Percentiles rank a stretch among this genome's conserved stretches.
Evolutionary conservation across 2,113 vertebrate species (phyloP).

Genomic region (Fulmarus glacialis): DNA sequence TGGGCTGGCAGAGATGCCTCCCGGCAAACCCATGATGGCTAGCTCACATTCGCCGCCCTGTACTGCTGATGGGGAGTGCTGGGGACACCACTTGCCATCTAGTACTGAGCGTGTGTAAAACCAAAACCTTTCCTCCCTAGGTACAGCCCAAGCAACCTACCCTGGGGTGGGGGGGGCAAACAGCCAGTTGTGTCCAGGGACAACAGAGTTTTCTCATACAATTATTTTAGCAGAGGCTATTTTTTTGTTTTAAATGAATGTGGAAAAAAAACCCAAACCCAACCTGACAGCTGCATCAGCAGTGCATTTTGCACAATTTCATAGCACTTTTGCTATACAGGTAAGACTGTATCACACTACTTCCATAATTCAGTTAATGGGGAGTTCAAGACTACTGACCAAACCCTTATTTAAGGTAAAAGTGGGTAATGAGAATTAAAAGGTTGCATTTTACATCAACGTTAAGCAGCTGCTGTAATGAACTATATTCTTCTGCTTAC

Average conservation of each 20-base stretch:
- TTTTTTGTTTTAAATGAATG: not conserved
- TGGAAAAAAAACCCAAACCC: rapidly evolving
- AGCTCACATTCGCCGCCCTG: not conserved
- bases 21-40: rapidly evolving
- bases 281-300: not conserved
- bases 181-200: not conserved
- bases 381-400: not conserved
- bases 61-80: not conserved
- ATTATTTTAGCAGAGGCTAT: not conserved
- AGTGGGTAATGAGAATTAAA: not conserved
- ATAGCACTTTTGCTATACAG: not conserved
- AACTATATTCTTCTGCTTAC: not conserved
- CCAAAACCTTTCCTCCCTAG: not conserved
- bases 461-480: not conserved
- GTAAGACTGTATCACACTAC: not conserved
- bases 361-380: not conserved
- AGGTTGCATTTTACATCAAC: not conserved
- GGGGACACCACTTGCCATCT: not conserved
- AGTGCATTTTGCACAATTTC: not conserved
- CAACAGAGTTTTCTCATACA: not conserved
- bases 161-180: not conserved
- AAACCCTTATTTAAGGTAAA: not conserved
- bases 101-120: not conserved
- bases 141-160: not conserved
- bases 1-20: not conserved